These are phyloP conservation scores for Lethenteron reissneri DNA, from an alignment of 2,113 vertebrate species.

Conservation along the genomic window DNA sequence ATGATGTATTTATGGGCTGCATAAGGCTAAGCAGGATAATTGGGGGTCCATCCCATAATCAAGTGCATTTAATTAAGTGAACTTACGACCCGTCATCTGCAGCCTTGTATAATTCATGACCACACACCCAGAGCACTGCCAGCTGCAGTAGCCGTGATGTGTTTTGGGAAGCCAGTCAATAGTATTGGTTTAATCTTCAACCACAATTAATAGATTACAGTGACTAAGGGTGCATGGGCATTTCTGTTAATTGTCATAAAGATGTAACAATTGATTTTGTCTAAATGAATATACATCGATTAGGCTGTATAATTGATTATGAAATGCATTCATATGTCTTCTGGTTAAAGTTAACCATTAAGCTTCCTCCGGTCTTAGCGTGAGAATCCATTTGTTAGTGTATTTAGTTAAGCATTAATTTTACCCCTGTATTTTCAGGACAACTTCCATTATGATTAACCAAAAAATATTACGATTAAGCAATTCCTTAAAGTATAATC, in stretches of 20 bases:
- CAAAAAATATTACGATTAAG: too few species aligned
- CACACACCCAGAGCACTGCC: not conserved
- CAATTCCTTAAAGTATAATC: too few species aligned
- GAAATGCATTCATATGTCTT: slow-evolving; percentile 2
- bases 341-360: not conserved
- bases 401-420: too few species aligned
- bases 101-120: not conserved
- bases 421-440: too few species aligned
- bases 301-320: not conserved
- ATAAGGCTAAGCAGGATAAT: slow-evolving; percentile 40
- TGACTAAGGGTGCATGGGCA: not conserved
- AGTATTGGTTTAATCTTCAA: not conserved
- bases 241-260: slow-evolving; percentile 5
- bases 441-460: too few species aligned
- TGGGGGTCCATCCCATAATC: slow-evolving; percentile 44
- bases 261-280: not conserved
- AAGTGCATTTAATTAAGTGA: slow-evolving; percentile 50
- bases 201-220: slow-evolving; percentile 3
- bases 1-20: slow-evolving; percentile 31
- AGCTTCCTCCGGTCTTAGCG: not conserved
- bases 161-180: slow-evolving; percentile 4
- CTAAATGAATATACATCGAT: slow-evolving; percentile 5
- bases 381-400: too few species aligned
- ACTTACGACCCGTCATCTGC: slow-evolving; percentile 3
- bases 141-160: not conserved